Base-by-base conservation (phyloP, 2,888 invertebrate genomes). In the Eumerus sabulonum region DNA sequence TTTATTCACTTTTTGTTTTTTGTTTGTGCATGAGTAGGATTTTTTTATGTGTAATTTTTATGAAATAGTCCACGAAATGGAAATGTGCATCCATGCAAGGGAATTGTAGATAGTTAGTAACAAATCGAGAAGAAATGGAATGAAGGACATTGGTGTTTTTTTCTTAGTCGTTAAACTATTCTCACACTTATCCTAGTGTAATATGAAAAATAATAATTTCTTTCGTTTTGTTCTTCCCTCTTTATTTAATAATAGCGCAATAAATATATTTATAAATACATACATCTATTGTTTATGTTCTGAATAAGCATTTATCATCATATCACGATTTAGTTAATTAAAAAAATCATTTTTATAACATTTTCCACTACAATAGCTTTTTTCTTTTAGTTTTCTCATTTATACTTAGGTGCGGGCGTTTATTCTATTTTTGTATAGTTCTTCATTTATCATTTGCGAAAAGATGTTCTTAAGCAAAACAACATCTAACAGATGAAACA, bases 191-290 rank as follows among this genome's bases (percentile, higher is more conserved):
- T 35, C 45, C 18, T 56, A 45, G 57, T 59, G 45, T 56, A 44
- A 42, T 51, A 27, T 66, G 66, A 40, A 48, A 51, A 62, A 35
- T n/a, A 57, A 47, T 17, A 16, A 16, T 38, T 27, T 7, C 27
- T 27, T 7, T 27, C 7, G 2, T 27, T 27, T 27, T 7, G 27
- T 54, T 14, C 60, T 56, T 27, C 36, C 42, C 18, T 56, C 50
- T 42, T 60, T 67, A 74, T 74, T 73, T 67, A 73, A 60, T 60
- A n/a, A 40, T 73, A 73, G 67, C 48, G 54, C 53, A 73, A 73
- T 73, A 73, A 72, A 73, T n/a, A 67, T 73, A 67, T 73, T 73
- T 67, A 72, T 72, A 47, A 27, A 27, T 27, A 27, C 2, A 27
- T 51, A 64, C 51, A 14, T 45, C 47, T 50, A 51, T 45, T 57